Evolutionary conservation across 1,140 invertebrate species (phyloP), one percentile per base, ranked within the genome.

Genomic region (Steinernema feltiae): DNA sequence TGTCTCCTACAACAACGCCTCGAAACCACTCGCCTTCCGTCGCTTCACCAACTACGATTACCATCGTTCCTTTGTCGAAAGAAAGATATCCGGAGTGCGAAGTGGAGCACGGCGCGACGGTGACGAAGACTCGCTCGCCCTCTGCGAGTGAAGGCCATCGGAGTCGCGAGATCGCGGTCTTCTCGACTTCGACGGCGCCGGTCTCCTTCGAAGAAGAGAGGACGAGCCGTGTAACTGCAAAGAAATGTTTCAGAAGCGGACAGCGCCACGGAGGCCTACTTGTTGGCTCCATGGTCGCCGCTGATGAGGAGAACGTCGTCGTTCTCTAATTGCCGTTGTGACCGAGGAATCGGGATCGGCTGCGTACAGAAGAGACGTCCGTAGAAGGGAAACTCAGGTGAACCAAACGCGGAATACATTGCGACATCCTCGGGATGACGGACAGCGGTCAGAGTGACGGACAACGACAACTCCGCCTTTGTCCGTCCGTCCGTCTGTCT

Each of bases 21-120:
- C 24, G 12, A 21, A 63, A 7, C 53, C 53, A 63, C n/a, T n/a
- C n/a, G 53, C 15, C 53, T 15, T 63, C 53, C 53, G 7, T 3
- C 15, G 12, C 53, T 3, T 15, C 53, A 3, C 53, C 53, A 3
- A 15, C 12, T 21, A 63, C 53, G 3, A 63, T 21, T 3, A 63
- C 53, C 53, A 63, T 63, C 53, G 53, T 63, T 27, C 53, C 53
- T 21, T 63, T 63, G 53, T 63, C 53, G 53, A 63, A 63, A 3
- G 53, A 63, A 27, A 63, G 53, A 15, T n/a, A 15, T 63, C 53
- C 53, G 53, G 53, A 3, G 2, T 63, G 7, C 7, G 53, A 15
- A 27, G 53, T 27, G 7, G 53, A n/a, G 53, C 24, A 27, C 15
- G 53, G 24, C 15, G 53, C 53, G 12, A 63, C 53, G 53, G 53